Evolutionary conservation across 2,113 vertebrate species (phyloP).

Genomic region (Ammodytes dubius): DNA sequence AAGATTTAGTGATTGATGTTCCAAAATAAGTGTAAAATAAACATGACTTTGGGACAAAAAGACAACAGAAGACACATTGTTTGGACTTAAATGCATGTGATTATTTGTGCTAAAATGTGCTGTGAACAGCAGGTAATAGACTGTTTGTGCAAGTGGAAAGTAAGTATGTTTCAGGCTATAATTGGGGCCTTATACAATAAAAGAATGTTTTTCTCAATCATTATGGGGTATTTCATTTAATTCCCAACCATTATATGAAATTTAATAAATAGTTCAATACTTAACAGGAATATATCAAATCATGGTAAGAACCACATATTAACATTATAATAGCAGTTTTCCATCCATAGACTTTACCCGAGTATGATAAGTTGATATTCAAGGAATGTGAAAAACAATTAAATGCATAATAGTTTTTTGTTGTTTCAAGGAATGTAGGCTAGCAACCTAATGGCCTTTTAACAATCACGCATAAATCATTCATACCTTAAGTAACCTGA

Average conservation of each 20-base stretch:
- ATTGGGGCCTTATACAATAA: not conserved
- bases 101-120: not conserved
- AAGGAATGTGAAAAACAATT: too few relatives aligned
- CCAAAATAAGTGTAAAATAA: not conserved
- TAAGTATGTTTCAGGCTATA: not conserved
- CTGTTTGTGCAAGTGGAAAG: constrained; percentile 33
- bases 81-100: constrained; percentile 31
- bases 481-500: not conserved
- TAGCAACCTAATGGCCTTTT: not conserved
- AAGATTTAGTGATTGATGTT: not conserved
- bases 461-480: not conserved
- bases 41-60: not conserved
- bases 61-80: not conserved
- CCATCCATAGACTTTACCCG: not conserved
- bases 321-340: not conserved
- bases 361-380: not conserved
- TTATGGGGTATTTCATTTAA: not conserved
- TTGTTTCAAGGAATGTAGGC: not conserved
- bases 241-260: not conserved
- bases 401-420: too few relatives aligned
- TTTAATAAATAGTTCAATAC: not conserved
- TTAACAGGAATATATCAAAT: not conserved
- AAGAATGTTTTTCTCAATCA: not conserved
- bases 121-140: not conserved
- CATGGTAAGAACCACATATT: not conserved